Percentiles rank a stretch among this genome's conserved stretches.
phyloP scores from a whole-genome alignment of 2,797 vertebrate genomes.

The Urosaurus nigricauda region DNA sequence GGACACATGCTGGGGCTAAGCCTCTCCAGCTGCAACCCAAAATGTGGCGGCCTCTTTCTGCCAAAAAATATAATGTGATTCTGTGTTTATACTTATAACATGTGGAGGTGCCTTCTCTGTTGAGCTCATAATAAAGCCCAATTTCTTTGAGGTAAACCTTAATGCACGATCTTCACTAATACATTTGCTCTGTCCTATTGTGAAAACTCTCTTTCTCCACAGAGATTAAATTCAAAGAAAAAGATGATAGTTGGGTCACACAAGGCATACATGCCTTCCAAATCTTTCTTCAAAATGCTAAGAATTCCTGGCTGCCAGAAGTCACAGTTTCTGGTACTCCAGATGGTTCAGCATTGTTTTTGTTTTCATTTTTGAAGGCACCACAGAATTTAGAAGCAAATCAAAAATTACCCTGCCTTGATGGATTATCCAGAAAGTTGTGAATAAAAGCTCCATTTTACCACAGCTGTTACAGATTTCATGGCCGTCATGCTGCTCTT shows the following conservation, averaged over 20 bases:
- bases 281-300: slow-evolving; percentile 19
- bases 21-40: too few species aligned
- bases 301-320: slow-evolving; percentile 34
- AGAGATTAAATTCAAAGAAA: not conserved
- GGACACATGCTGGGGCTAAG: too few species aligned
- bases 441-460: slow-evolving; percentile 37
- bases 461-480: slow-evolving; percentile 7
- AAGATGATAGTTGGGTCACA: not conserved
- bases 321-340: not conserved
- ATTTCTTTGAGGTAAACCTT: not conserved
- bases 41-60: too few species aligned
- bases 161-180: not conserved
- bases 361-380: not conserved
- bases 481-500: slow-evolving; percentile 29
- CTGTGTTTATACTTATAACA: not conserved
- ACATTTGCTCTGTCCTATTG: slow-evolving; percentile 8
- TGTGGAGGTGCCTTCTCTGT: too few species aligned
- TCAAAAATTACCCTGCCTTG: not conserved
- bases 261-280: not conserved
- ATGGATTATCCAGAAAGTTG: slow-evolving; percentile 34
- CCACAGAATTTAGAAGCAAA: not conserved
- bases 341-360: slow-evolving; percentile 15
- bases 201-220: not conserved
- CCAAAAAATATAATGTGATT: not conserved
- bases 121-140: not conserved